Percentiles rank a stretch among this genome's conserved stretches.
Evolutionary conservation across 2,797 vertebrate genomes (phyloP).

Genomic region (Bradypodion ventrale): DNA sequence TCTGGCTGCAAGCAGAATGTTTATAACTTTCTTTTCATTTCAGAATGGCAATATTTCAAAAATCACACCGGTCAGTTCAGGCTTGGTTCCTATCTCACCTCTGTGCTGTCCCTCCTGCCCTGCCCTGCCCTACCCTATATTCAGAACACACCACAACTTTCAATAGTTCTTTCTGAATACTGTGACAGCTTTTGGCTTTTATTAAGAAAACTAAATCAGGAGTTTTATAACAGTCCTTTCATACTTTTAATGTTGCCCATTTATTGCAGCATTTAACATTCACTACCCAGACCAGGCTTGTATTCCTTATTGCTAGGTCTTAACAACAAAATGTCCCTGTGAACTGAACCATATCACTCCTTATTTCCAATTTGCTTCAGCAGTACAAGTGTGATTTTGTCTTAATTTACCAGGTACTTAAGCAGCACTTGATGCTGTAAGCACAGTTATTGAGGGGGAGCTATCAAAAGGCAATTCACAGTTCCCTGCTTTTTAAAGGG

Average conservation of each 20-base stretch:
- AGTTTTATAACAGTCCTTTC: slow-evolving; percentile 68
- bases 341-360: slow-evolving; percentile 53
- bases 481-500: slow-evolving; percentile 13
- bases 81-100: slow-evolving; percentile 42
- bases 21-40: slow-evolving; percentile 29
- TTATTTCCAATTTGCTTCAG: slow-evolving; percentile 52
- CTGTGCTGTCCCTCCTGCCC: slow-evolving; percentile 26
- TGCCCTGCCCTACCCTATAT: slow-evolving; percentile 51
- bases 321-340: slow-evolving; percentile 48
- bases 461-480: slow-evolving; percentile 25
- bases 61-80: slow-evolving; percentile 48
- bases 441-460: slow-evolving; percentile 8
- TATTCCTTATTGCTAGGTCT: slow-evolving; percentile 54
- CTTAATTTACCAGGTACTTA: slow-evolving; percentile 55
- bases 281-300: slow-evolving; percentile 63
- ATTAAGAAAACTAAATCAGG: slow-evolving; percentile 62
- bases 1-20: not conserved
- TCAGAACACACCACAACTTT: slow-evolving; percentile 51
- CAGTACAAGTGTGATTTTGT: slow-evolving; percentile 59
- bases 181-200: slow-evolving; percentile 59
- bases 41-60: slow-evolving; percentile 43
- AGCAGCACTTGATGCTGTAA: slow-evolving; percentile 35
- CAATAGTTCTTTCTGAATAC: slow-evolving; percentile 53
- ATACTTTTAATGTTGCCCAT: slow-evolving; percentile 64
- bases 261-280: slow-evolving; percentile 69